Base-by-base conservation (phyloP, 2,888 invertebrate genomes). In the Pseudococcus jackbeardsleyi region DNA sequence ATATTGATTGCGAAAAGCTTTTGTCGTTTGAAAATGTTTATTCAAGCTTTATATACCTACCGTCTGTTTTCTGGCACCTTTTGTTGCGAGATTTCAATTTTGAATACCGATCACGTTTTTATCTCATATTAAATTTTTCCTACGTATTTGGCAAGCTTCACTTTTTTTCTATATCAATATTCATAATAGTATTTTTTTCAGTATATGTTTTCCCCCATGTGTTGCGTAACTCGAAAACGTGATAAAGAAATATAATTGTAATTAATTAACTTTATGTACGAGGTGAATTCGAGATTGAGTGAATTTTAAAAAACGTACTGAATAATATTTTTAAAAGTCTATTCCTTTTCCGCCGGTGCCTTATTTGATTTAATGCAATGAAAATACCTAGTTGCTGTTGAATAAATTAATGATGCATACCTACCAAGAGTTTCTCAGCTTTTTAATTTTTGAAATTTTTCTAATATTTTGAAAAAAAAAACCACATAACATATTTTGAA, bases 111-210 rank as follows among this genome's bases (percentile, higher is more conserved):
- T 82, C 79, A 82, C 79, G 79, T 82, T 82, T 46, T 82, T 17
- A 46, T 82, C 42, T 19, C 3, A 39, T 82, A 82, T 82, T 82
- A n/a, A 82, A 82, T 82, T 82, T 82, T 82, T 46, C 79, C 46
- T 82, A 19, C 42, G 79, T 82, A 82, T 42, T 82, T 82, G 79
- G 79, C 79, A 82, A 82, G 72, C 72, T 72, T 72, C 72, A 9
- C 33, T 64, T 72, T 72, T 72, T 72, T 72, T 33, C 72, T 5
- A 33, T 33, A 72, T 72, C 26, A 72, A 72, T 72, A 72, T 72
- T 72, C 72, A 72, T 72, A 72, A 72, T 72, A 17, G 15, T 72
- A 72, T 33, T 72, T 72, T 26, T 68, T 68, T 8, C 15, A 22
- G 22, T 64, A 19, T 64, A 19, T 68, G 9, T 68, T 39, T 72